Evolutionary conservation across 2,888 invertebrate species (phyloP).

Genomic region (Melikaiella ostensackeni): DNA sequence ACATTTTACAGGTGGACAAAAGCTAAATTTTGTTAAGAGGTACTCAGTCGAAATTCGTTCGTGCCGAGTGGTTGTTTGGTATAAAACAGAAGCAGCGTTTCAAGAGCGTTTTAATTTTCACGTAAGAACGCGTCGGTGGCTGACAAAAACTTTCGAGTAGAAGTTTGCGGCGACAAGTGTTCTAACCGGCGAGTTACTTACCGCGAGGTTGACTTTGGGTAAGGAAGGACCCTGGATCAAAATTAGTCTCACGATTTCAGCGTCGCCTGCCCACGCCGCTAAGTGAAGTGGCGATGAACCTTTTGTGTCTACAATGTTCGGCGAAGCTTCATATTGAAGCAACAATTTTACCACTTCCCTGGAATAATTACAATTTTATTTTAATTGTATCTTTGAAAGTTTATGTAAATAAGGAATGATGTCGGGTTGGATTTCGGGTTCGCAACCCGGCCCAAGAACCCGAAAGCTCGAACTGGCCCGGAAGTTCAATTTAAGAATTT

Average conservation of each 20-base stretch:
- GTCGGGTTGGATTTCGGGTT: too few relatives aligned
- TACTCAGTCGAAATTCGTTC: conserved; percentile 16
- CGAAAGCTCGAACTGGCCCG: too few relatives aligned
- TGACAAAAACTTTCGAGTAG: conserved; percentile 23
- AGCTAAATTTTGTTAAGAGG: conserved; percentile 24
- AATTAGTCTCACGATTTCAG: conserved; percentile 91
- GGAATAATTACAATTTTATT: conserved; percentile 53
- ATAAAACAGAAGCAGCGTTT: conserved; percentile 21
- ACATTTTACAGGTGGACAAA: neutral
- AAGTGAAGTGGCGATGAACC: conserved; percentile 96
- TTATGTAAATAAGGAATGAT: neutral
- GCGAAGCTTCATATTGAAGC: conserved; percentile 91
- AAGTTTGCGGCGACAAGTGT: conserved; percentile 12
- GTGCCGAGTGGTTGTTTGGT: conserved; percentile 19
- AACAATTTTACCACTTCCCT: conserved; percentile 92
- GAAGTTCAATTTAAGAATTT: too few relatives aligned
- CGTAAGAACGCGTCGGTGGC: conserved; percentile 16
- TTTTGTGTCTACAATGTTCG: conserved; percentile 92
- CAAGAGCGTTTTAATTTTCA: conserved; percentile 31
- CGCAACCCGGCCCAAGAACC: too few relatives aligned
- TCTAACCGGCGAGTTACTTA: conserved; percentile 76
- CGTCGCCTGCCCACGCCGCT: conserved; percentile 96
- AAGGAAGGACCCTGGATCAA: conserved; percentile 89
- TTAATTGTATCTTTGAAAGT: neutral
- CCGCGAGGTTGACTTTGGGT: conserved; percentile 91